Base-by-base conservation (phyloP, 2,113 vertebrate genomes). In the Dunckerocampus dactyliophorus region DNA sequence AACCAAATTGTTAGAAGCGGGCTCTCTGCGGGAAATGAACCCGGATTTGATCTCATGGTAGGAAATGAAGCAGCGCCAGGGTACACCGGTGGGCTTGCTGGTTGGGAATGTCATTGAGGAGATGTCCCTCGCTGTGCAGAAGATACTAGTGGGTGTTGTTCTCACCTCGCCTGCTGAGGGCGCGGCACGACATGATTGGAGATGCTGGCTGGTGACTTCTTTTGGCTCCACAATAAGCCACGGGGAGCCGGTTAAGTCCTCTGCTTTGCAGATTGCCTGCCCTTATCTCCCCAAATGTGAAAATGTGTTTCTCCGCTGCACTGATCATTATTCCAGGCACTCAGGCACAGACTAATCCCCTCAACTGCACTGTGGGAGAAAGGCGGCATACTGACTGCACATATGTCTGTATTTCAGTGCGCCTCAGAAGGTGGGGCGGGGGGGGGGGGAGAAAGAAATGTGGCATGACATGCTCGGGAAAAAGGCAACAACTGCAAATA, bases 261-360 rank as follows among this genome's bases (percentile, higher is more conserved):
- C 70, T 42, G 79, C 84, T 77, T 54, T 75, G 81, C 82, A 85
- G 82, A 85, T 84, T 88, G 85, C 74, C 69, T 70, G 61, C 80
- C 78, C 78, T 88, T 89, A 89, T 89, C 85, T 88, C 76, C 74
- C 64, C 75, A 84, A 89, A 85, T 84, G 87, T 85, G 81, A 71
- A 87, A 86, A 88, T 86, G 87, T 88, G 79, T 85, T 86, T 85
- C 71, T 77, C 74, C 65, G 72, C 82, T 82, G 84, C 88, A 80
- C 84, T 83, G 80, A 88, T 90, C 89, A 87, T 88, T 87, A 88
- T 88, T 89, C 84, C 49, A 75, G 81, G 80, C 88, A 87, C 85
- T 88, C 83, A 69, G 80, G 79, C 85, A 72, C 75, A 71, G 71
- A 59, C 74, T 87, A 88, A 88, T 88, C 87, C 85, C 75, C 72